Base-by-base conservation (phyloP, 2,113 vertebrate genomes). In the Strix uralensis region DNA sequence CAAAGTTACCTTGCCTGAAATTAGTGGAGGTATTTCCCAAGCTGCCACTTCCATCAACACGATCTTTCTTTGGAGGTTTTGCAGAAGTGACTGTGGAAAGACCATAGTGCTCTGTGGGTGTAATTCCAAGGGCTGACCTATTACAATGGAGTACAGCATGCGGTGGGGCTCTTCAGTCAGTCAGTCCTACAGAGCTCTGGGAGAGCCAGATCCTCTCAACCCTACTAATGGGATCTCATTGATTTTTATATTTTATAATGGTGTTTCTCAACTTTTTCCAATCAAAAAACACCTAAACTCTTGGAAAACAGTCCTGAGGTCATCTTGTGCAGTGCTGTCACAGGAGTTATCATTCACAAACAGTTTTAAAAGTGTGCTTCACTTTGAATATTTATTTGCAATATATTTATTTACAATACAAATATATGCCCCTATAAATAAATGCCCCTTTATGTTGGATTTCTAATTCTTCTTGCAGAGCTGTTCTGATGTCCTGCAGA, bases 101-200 rank as follows among this genome's bases (percentile, higher is more conserved):
- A 70, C 9, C 38, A 17, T 17, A 69, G 47, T 32, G 23, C 12
- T 66, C 32, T 0, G 1, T 27, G 34, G 25, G 25, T 22, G 34
- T 47, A 40, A 58, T 62, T 67, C 42, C 38, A 51, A 49, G 10
- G 9, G 4, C 19, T 3, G 1, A 29, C 11, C 13, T 66, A 4
- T 46, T 74, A 23, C 0, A 0, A 38, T 38, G 34, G 36, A 32
- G 25, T 62, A 40, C 2, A 11, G 44, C 29, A 62, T 0, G 0
- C 2, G 1, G 25, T 9, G 10, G 9, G 29, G 44, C 12, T 46
- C 58, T 81, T 81, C 51, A 49, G 30, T 77, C 57, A 49, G 30
- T 7, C 40, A 36, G 32, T 44, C 47, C 18, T 40, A 21, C 25
- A 38, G 32, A 59, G 49, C 34, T 81, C 49, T 22, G 34, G n/a